Base-by-base conservation (phyloP, 2,888 invertebrate genomes). In the Phasia obesa region DNA sequence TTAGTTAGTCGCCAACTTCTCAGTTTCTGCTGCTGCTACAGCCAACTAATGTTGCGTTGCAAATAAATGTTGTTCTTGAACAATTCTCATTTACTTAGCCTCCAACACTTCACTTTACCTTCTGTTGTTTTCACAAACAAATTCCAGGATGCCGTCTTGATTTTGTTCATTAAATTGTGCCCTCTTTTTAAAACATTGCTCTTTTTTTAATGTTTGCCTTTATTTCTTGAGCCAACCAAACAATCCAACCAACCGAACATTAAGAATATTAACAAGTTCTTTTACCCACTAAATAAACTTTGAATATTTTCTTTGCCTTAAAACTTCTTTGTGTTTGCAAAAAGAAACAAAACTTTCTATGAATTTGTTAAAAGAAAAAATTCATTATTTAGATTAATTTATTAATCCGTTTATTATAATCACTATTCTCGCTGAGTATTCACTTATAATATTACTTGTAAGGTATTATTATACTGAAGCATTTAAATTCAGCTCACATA, bases 401-500 rank as follows among this genome's bases (percentile, higher is more conserved):
- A 38, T 60, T 51, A 60, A 25, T 27, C 17, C 47, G 15, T 47
- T 47, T 9, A 17, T 75, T 59, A 19, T 17, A 35, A 42, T n/a
- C 57, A 49, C 11, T 25, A 35, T 53, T 57, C 27, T 53, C 23
- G 9, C 44, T 51, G 17, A 19, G 53, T 60, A 74, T 69, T 60
- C 69, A 75, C 55, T 62, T 60, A 23, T 69, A n/a, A n/a, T n/a
- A 51, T 25, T 15, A 17, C 38, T 44, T 44, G 49, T 42, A 21
- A 38, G 11, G 13, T 27, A 42, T 53, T 53, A 51, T n/a, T 59
- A 53, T n/a, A n/a, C n/a, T n/a, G 57, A 27, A 19, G 21, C 57
- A 74, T 82, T 82, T 49, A 44, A 31, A 82, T 71, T 79, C 60
- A 62, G 55, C 62, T 71, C 71, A 75, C 67, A 83, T 60, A 49